A percentile compares a stretch with the other conserved stretches of the same genome.
phyloP scores from a whole-genome alignment of 2,113 vertebrate species.

The Phodopus roborovskii region DNA sequence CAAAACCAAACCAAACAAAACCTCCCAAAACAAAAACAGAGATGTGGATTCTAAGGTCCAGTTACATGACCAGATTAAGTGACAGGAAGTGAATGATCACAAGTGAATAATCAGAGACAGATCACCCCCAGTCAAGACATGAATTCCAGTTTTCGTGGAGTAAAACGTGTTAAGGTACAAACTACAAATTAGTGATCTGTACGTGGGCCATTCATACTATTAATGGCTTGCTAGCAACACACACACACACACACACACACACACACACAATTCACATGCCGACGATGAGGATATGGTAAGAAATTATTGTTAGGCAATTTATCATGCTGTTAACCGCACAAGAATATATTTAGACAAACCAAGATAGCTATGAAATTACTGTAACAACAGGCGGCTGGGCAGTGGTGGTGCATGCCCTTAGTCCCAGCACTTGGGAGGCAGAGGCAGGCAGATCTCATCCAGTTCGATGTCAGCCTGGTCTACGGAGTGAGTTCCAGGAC shows the following conservation, averaged over 20 bases:
- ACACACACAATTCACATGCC: not conserved
- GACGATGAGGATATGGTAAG: not conserved
- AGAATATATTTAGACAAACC: not conserved
- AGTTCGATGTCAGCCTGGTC: no score
- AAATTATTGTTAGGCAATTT: not conserved
- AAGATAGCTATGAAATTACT: not conserved
- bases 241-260: not conserved
- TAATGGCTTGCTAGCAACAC: not conserved
- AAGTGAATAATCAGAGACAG: not conserved
- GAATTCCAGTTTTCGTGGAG: not conserved
- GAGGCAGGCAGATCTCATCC: no score
- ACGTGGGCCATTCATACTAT: not conserved
- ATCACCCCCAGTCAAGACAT: not conserved
- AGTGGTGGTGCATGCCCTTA: no score
- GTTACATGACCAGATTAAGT: not conserved
- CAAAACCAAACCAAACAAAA: no score
- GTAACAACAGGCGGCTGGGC: not conserved
- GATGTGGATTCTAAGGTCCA: not conserved
- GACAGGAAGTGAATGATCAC: not conserved
- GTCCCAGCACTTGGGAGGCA: no score
- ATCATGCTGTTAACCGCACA: not conserved
- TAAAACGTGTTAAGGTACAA: not conserved
- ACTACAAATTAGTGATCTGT: not conserved
- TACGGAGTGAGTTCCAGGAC: no score
- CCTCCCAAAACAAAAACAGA: no score